phyloP scores from a whole-genome alignment of 1,140 invertebrate genomes.

The Drosophila varians region DNA sequence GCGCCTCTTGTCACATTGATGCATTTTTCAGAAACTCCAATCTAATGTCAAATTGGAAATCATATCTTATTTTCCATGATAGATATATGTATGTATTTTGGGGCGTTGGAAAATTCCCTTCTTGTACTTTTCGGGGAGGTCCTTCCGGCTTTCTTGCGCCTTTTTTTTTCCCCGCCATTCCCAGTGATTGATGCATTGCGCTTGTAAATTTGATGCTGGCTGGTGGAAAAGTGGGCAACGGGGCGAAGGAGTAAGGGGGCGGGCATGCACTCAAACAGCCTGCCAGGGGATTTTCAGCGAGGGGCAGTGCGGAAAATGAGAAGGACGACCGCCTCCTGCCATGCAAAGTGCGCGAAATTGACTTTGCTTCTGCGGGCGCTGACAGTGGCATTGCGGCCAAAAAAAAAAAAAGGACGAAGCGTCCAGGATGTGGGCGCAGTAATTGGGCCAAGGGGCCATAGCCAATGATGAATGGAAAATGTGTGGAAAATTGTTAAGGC shows the following conservation, averaged over 20 bases:
- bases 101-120: conserved; percentile 1
- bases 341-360: conserved; percentile 81
- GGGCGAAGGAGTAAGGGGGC: no score
- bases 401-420: background rate
- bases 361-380: conserved; percentile 78
- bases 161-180: conserved; percentile 28
- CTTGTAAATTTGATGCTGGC: conserved; percentile 76
- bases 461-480: conserved; percentile 79
- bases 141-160: background rate
- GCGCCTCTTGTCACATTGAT: conserved; percentile 67
- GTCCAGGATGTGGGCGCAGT: no score
- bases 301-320: conserved; percentile 12
- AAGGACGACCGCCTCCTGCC: conserved; percentile 7
- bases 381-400: conserved; percentile 65
- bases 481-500: conserved; percentile 73
- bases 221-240: conserved; percentile 3
- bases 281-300: conserved; percentile 5
- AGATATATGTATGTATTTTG: background rate
- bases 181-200: conserved; percentile 77
- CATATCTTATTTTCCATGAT: conserved; percentile 3
- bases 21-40: conserved; percentile 78
- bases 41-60: conserved; percentile 75
- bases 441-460: background rate
- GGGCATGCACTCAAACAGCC: conserved; percentile 35
- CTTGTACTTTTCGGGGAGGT: conserved; percentile 27